These are phyloP conservation scores for Mesembrinibis cayennensis DNA, from an alignment of 2,113 vertebrate genomes.

Conservation along the genomic window DNA sequence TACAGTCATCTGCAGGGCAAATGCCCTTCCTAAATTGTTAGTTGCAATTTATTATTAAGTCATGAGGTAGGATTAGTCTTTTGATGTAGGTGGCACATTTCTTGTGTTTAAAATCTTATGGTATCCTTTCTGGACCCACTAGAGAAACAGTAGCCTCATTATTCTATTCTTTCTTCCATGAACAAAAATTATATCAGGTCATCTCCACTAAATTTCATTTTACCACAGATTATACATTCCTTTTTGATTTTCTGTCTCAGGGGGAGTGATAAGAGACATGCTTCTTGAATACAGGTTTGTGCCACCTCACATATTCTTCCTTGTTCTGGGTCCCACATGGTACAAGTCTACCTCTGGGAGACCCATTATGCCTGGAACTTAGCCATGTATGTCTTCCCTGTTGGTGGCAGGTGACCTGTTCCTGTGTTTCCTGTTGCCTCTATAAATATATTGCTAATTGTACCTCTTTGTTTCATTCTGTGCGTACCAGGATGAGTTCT, in stretches of 20 bases:
- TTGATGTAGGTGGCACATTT: background rate
- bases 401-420: background rate
- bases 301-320: background rate
- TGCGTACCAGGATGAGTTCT: background rate
- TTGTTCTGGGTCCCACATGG: background rate
- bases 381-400: background rate
- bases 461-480: background rate
- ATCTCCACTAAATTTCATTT: background rate
- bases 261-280: accelerated
- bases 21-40: background rate
- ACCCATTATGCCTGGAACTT: background rate
- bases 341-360: background rate
- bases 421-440: background rate
- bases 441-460: background rate
- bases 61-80: background rate
- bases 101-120: background rate
- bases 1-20: background rate
- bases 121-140: background rate
- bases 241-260: background rate
- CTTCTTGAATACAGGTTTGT: background rate
- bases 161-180: background rate
- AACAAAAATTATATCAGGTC: background rate
- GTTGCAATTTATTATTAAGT: background rate
- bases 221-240: background rate
- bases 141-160: background rate